Base-by-base conservation (phyloP, 1,140 invertebrate genomes). In the Drosophila oshimai region DNA sequence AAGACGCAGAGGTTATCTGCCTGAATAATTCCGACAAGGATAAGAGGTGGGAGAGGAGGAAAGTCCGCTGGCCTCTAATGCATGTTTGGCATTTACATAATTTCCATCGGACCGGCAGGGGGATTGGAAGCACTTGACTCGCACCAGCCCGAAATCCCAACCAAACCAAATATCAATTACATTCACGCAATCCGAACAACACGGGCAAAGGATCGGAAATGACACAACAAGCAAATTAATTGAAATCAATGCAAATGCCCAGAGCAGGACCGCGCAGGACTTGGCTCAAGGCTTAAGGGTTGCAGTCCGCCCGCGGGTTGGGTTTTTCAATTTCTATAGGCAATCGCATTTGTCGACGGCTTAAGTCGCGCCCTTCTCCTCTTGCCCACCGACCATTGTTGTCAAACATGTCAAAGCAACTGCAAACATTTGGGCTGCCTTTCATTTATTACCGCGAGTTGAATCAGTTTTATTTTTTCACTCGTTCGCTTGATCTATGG, bases 351-450 rank as follows among this genome's bases (percentile, higher is more conserved):
- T 89, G 80, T 81, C 86, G 74, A 51, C 67, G 80, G 80, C 86
- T 89, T 89, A 86, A 81, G 74, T 58, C 57, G 54, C 58, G 44
- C 50, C 47, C 45, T 42, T 33, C n/a, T 62, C 22, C 34, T n/a
- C 6, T 33, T 26, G 18, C 7, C 24, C 12, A 34, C 34, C 18
- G 10, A 15, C 58, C 74, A 83, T 77, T 89, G 86, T 89, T 89
- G 86, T 89, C 73, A 89, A 89, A 89, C 86, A 89, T 89, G 86
- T 89, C 86, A 89, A 89, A 89, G 86, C 79, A 89, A 86, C 65
- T 41, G 80, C 73, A 89, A 89, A 89, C 86, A 89, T 86, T 89
- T 69, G 86, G 76, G 70, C 79, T 67, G 76, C 75, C 70, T 77
- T 89, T 89, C 83, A 89, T 89, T 89, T 89, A 89, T 89, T 80